Evolutionary conservation across 2,113 vertebrate genomes (phyloP).

Genomic region (Nycticorax nycticorax): DNA sequence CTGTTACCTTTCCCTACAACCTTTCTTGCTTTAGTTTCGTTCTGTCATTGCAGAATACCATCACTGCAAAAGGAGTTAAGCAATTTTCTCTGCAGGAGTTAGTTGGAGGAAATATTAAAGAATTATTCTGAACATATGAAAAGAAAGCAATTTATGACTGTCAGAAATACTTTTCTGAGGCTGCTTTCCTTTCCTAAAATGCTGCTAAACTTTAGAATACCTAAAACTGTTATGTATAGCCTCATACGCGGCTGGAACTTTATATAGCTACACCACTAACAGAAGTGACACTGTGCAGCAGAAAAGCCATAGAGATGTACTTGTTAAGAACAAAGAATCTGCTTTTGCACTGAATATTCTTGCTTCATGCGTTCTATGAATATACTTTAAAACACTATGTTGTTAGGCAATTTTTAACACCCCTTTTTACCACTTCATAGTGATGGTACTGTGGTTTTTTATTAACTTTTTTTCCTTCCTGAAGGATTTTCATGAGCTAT

Average conservation of each 20-base stretch:
- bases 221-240: not conserved
- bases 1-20: not conserved
- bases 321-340: constrained; percentile 6
- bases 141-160: not conserved
- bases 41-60: not conserved
- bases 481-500: not conserved
- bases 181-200: not conserved
- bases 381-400: not conserved
- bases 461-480: not conserved
- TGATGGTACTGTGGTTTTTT: not conserved
- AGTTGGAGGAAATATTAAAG: not conserved
- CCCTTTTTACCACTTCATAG: not conserved
- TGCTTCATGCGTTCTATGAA: constrained; percentile 4
- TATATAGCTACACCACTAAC: not conserved
- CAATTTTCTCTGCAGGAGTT: not conserved
- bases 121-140: not conserved
- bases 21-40: not conserved
- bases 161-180: not conserved
- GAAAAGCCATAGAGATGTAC: not conserved
- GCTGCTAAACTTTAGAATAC: not conserved
- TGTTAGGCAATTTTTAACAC: constrained; percentile 18
- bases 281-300: not conserved
- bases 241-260: not conserved
- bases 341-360: not conserved
- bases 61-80: not conserved